Conservation (phyloP, 2,113 vertebrate genomes). For the Triplophysa dalaica region DNA sequence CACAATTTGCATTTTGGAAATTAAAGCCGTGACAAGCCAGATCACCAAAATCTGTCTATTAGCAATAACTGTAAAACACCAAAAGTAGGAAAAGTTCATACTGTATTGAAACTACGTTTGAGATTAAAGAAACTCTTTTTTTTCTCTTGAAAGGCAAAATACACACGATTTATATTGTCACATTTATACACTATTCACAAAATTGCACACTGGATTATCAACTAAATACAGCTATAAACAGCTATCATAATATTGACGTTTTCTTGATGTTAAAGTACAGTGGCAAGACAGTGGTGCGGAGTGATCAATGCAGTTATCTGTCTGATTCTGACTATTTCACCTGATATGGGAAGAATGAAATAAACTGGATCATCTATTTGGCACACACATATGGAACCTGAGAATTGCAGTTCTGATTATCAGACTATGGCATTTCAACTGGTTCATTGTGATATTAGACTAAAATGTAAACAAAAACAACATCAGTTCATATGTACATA, state of each 20-base stretch:
- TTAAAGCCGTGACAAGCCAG: conserved; percentile 44
- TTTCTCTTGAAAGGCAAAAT: conserved; percentile 60
- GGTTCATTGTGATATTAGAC: neutral
- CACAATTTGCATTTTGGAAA: conserved; percentile 51
- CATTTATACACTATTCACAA: conserved; percentile 67
- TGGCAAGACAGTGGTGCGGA: conserved; percentile 11
- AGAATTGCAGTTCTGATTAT: conserved; percentile 36
- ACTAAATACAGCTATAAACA: conserved; percentile 66
- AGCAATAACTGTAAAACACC: conserved; percentile 63
- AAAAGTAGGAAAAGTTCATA: conserved; percentile 54
- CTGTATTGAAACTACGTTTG: conserved; percentile 35
- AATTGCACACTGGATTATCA: conserved; percentile 67
- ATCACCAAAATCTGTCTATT: conserved; percentile 59
- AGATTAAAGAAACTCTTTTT: conserved; percentile 55
- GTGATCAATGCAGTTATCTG: neutral
- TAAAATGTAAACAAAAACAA: conserved; percentile 4
- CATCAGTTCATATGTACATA: neutral
- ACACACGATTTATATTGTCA: conserved; percentile 57
- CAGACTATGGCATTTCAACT: conserved; percentile 26
- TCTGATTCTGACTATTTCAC: neutral
- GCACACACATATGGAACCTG: conserved; percentile 33
- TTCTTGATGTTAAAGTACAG: neutral
- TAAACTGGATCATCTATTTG: neutral
- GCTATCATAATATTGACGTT: conserved; percentile 27
- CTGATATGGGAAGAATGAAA: conserved; percentile 11